Evolutionary conservation across 1,140 invertebrate genomes (phyloP).

Genomic region (Cydia pomonella): DNA sequence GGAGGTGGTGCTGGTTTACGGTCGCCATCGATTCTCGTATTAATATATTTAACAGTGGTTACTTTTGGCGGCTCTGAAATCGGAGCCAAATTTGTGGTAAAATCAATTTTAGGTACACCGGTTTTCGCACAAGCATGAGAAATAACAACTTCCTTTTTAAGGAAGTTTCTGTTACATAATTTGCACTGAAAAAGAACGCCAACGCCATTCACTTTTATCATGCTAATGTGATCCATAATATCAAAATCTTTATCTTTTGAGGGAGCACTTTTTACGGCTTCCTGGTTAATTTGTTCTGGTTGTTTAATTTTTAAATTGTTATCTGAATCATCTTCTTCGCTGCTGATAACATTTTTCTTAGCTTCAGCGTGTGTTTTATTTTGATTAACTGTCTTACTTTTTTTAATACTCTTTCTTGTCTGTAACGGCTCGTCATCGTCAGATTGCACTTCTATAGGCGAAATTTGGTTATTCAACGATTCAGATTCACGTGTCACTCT

Average conservation of each 20-base stretch:
- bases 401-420: slow-evolving; percentile 7
- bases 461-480: background rate
- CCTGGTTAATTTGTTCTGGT: slow-evolving; percentile 20
- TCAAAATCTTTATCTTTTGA: slow-evolving; percentile 54
- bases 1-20: slow-evolving; percentile 33
- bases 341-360: background rate
- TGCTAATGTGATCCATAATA: slow-evolving; percentile 72
- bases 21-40: slow-evolving; percentile 41
- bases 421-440: background rate
- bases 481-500: slow-evolving; percentile 1
- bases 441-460: background rate
- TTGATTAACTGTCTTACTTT: slow-evolving; percentile 3
- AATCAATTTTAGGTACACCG: slow-evolving; percentile 56
- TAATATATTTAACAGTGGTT: slow-evolving; percentile 69
- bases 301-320: slow-evolving; percentile 35
- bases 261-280: slow-evolving; percentile 16
- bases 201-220: slow-evolving; percentile 73
- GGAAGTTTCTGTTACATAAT: slow-evolving; percentile 72
- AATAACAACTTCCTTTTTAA: slow-evolving; percentile 69
- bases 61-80: slow-evolving; percentile 58
- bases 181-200: slow-evolving; percentile 71
- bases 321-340: background rate
- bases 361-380: background rate
- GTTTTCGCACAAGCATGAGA: slow-evolving; percentile 71
- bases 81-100: slow-evolving; percentile 44